Evolutionary conservation across 2,113 vertebrate species (phyloP).

Genomic region (Serinus canaria): DNA sequence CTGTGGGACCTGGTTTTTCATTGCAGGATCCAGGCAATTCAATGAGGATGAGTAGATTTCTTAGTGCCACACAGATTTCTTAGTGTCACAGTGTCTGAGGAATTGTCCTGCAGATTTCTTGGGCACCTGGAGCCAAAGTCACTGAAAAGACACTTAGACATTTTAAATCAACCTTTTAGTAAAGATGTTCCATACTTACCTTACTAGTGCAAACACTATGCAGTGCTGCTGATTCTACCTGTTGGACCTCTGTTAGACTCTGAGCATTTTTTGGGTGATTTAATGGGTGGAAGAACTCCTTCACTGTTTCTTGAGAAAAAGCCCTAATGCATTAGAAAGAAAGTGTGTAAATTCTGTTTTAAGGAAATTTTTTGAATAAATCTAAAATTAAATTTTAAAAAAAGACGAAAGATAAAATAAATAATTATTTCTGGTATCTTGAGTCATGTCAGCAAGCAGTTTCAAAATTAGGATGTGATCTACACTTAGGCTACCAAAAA

Average conservation of each 20-base stretch:
- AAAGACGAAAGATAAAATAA: not conserved
- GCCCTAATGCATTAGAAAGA: not conserved
- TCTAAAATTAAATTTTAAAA: not conserved
- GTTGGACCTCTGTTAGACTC: not conserved
- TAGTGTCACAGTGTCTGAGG: not conserved
- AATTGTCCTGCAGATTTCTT: not conserved
- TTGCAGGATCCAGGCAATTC: not conserved
- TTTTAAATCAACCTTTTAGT: not conserved
- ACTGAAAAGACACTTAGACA: not conserved
- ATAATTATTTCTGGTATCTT: not conserved
- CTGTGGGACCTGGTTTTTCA: not conserved
- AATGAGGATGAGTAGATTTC: not conserved
- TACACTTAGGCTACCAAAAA: not conserved
- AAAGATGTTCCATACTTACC: not conserved
- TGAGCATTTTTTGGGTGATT: not conserved
- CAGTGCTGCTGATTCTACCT: not conserved
- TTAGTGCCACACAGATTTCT: not conserved
- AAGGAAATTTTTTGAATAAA: not conserved
- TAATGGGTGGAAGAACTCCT: not conserved
- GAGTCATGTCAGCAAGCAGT: not conserved
- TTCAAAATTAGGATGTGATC: not conserved
- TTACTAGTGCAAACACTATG: not conserved
- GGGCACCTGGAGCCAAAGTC: not conserved
- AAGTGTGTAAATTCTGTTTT: not conserved
- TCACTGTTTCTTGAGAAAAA: not conserved